A percentile compares a stretch with the other conserved stretches of the same genome.
Conservation (phyloP, 2,888 invertebrate genomes). For the Napeogenes sylphis region DNA sequence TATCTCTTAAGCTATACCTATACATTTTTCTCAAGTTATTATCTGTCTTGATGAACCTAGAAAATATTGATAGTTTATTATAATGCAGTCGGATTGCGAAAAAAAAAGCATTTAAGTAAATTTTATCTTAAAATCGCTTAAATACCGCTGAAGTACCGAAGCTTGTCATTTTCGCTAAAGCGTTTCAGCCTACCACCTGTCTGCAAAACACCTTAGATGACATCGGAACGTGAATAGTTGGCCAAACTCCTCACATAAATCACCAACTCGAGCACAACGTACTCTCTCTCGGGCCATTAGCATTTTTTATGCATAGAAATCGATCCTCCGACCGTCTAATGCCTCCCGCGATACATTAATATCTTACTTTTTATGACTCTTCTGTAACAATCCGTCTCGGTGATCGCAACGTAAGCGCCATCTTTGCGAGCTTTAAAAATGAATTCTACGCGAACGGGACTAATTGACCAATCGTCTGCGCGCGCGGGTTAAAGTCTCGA, state of each 20-base stretch:
- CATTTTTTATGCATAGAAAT: constrained; percentile 78
- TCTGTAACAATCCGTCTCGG: constrained; percentile 68
- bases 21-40: too few species aligned
- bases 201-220: constrained; percentile 43
- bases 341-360: constrained; percentile 79
- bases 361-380: constrained; percentile 78
- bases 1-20: too few species aligned
- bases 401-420: constrained; percentile 42
- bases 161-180: constrained; percentile 23
- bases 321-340: constrained; percentile 74
- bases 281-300: constrained; percentile 71
- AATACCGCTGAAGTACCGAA: constrained; percentile 10
- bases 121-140: constrained; percentile 1
- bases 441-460: background rate
- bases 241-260: constrained; percentile 64
- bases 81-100: too few species aligned
- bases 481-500: constrained; percentile 16
- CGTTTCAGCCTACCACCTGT: constrained; percentile 46
- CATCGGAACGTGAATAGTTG: constrained; percentile 61
- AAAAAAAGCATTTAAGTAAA: background rate
- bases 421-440: constrained; percentile 8
- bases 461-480: constrained; percentile 10
- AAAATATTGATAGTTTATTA: too few species aligned
- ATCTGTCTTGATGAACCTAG: too few species aligned
- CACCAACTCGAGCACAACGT: constrained; percentile 59